Percentiles rank a stretch among this genome's conserved stretches.
Conservation (phyloP, 2,797 vertebrate species). For the Sylvia borin region DNA sequence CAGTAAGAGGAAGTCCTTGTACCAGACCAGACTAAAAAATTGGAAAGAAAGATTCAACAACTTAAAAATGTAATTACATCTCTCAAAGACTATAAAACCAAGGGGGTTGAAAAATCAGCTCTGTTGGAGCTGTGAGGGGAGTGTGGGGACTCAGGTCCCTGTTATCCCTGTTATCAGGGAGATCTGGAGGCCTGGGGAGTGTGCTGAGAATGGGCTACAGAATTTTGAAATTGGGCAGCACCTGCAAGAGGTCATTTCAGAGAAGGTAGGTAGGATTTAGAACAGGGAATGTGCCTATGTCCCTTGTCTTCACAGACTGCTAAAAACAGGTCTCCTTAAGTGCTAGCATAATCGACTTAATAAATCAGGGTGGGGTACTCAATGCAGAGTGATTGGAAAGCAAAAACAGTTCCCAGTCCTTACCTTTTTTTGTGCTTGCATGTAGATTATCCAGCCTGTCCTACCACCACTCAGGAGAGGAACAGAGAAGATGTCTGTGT, state of each 20-base stretch:
- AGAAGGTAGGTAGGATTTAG: neutral
- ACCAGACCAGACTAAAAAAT: neutral
- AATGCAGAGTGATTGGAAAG: neutral
- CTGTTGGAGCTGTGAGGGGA: neutral
- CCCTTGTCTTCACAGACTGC: neutral
- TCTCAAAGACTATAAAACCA: neutral
- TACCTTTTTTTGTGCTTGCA: neutral
- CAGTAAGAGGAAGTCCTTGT: neutral
- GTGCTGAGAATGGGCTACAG: neutral
- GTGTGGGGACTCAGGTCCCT: neutral
- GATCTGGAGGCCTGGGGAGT: fast-evolving
- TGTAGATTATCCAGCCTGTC: neutral
- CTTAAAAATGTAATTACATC: neutral
- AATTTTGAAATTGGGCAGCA: neutral
- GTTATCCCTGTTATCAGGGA: neutral
- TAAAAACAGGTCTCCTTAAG: neutral
- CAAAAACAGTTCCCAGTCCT: neutral
- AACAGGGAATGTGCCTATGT: neutral
- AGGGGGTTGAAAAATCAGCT: neutral
- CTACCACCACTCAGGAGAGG: neutral
- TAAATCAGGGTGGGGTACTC: neutral
- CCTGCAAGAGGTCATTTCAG: neutral
- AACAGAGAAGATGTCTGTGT: neutral
- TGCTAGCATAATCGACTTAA: neutral
- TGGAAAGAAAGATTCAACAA: neutral